These are phyloP conservation scores for Lydus trimaculatus DNA, from an alignment of 2,888 invertebrate species.

Conservation along the genomic window DNA sequence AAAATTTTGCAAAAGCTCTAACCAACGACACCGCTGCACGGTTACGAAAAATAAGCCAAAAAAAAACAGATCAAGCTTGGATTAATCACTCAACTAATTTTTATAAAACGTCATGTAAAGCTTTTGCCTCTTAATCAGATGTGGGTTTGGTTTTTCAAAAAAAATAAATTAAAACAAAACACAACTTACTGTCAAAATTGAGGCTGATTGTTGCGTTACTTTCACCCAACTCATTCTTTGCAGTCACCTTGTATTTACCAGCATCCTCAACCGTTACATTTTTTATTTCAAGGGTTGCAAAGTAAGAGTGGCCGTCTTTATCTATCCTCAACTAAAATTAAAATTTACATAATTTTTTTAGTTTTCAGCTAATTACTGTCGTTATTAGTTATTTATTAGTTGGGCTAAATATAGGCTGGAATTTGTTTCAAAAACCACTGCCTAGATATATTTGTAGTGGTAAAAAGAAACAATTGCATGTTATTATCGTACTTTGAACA, in stretches of 20 bases:
- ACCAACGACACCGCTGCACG: neutral
- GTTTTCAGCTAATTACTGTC: neutral
- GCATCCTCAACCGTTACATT: conserved; percentile 97
- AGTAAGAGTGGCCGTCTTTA: conserved; percentile 93
- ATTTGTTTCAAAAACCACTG: conserved; percentile 32
- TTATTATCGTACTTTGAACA: conserved; percentile 32
- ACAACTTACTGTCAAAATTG: conserved; percentile 95
- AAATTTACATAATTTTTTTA: conserved; percentile 21
- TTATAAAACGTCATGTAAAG: conserved; percentile 4
- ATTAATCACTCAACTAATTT: conserved; percentile 5
- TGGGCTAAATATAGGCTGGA: neutral
- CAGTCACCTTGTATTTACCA: conserved; percentile 96
- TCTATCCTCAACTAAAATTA: conserved; percentile 79
- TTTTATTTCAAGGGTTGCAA: conserved; percentile 90
- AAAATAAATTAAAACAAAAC: neutral
- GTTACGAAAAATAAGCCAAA: conserved; percentile 9
- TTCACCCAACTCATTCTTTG: conserved; percentile 97
- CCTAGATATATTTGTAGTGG: conserved; percentile 37
- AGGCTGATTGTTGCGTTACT: conserved; percentile 96
- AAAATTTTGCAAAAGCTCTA: conserved; percentile 6
- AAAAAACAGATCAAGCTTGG: neutral
- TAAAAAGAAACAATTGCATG: conserved; percentile 27
- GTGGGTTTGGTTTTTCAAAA: no score
- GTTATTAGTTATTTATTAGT: neutral
- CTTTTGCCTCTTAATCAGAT: neutral